Evolutionary conservation across 2,888 invertebrate genomes (phyloP), one percentile per base, ranked within the genome.

Genomic region (Rhimphoctona megacephalus): DNA sequence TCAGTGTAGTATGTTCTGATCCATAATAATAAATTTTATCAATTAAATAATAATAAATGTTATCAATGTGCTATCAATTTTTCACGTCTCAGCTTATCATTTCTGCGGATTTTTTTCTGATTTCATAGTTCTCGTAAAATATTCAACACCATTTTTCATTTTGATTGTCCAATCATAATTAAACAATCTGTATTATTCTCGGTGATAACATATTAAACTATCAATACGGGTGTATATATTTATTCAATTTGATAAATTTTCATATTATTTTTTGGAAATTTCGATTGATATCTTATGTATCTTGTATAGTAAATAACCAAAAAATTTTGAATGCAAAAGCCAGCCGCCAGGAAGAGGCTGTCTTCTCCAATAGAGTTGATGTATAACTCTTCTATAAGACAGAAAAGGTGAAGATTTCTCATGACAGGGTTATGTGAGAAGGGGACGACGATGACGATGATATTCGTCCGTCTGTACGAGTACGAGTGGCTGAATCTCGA

Each of bases 401-500:
- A 64, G 33, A 46, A 74, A n/a, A 46, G 67, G n/a, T 49, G 49
- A 66, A 77, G n/a, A 17, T 57, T 57, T 46, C 33, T 70, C 46
- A 52, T n/a, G 46, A 49, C 36, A 67, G n/a, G 81, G 64, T 33
- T 69, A 67, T 69, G 49, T 74, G 39, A 54, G 46, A 73, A 57
- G 78, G 66, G 30, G 78, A 78, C 66, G 74, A 67, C 76, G 81
- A 66, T 36, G 77, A 69, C 77, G 77, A 77, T 36, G 66, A 81
- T 77, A 64, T 79, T 81, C 67, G 39, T 25, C 52, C 52, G 88
- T 76, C 36, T 67, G 88, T 88, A 87, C 80, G 84, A 88, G 85
- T 88, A 87, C 87, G 88, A 90, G 89, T 88, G 91, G 91, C 90
- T 90, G 90, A 89, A 90, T 90, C 90, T 94, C 90, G 91, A 94